Percentiles rank a stretch among this genome's conserved stretches.
Evolutionary conservation across 2,113 vertebrate species (phyloP).

Genomic region (Ailuropoda melanoleuca): DNA sequence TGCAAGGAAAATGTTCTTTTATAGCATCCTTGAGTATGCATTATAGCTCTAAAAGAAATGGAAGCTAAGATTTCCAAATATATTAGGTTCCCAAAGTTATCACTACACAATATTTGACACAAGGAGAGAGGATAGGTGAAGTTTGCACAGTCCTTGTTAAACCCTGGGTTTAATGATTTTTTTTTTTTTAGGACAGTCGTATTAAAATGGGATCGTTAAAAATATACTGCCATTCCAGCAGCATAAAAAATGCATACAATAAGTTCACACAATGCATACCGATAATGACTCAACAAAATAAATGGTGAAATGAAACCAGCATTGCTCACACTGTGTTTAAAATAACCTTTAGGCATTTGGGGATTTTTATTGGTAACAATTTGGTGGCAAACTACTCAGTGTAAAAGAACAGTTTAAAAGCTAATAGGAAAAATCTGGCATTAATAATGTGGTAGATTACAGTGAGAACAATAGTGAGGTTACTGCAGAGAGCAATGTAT

Average conservation of each 20-base stretch:
- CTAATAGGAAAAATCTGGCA: conserved; percentile 74
- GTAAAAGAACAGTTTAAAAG: conserved; percentile 76
- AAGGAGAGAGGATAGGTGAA: conserved; percentile 32
- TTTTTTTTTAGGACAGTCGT: conserved; percentile 62
- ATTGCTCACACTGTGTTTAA: conserved; percentile 75
- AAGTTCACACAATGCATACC: conserved; percentile 61
- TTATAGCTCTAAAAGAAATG: conserved; percentile 69
- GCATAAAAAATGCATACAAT: conserved; percentile 61
- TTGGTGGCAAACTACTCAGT: conserved; percentile 65
- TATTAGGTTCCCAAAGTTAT: conserved; percentile 73
- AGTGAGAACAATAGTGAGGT: conserved; percentile 74
- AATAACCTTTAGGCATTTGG: conserved; percentile 74
- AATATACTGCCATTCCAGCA: conserved; percentile 23
- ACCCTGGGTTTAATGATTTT: conserved; percentile 71
- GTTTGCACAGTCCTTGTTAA: conserved; percentile 71
- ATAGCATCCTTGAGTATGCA: conserved; percentile 61
- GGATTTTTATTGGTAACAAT: conserved; percentile 74
- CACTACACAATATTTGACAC: conserved; percentile 76
- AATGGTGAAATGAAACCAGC: conserved; percentile 72
- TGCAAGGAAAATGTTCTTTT: conserved; percentile 69
- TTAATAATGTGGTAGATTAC: conserved; percentile 79
- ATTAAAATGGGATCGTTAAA: conserved; percentile 60
- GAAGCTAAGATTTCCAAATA: conserved; percentile 66
- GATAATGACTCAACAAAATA: conserved; percentile 75
- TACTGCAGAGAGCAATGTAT: conserved; percentile 78